Base-by-base conservation (phyloP, 2,888 invertebrate species). In the Aphidius colemani region DNA sequence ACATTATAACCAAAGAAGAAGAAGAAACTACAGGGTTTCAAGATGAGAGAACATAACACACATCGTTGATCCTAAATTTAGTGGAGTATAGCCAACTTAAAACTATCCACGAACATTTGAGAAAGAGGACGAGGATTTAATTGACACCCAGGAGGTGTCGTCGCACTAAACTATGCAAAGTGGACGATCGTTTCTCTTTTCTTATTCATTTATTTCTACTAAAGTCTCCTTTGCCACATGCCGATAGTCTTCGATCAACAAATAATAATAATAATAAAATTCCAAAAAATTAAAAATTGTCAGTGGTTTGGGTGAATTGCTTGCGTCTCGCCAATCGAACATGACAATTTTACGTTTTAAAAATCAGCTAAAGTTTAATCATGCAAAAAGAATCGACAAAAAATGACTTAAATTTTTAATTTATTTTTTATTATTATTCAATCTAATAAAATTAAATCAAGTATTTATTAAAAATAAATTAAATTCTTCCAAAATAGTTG, bases 131-230 rank as follows among this genome's bases (percentile, higher is more conserved):
- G 74, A 71, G 77, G 75, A 78, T 79, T 78, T 78, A 78, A 77
- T 79, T 78, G 79, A 79, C 79, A 78, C 79, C 51, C 74, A 75
- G 73, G 70, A 79, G 79, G 79, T 80, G 79, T 79, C 77, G 72
- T 73, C 74, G 75, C 74, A 74, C 77, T 75, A 77, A 76, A 78
- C 74, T 80, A 79, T 78, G 77, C 78, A 78, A 76, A 78, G 78
- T 75, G 72, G 74, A 71, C 65, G 66, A 63, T 50, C 65, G 57
- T 50, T 50, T 49, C 9, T 55, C 57, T 55, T 66, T 67, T 69
- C 67, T 13, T 48, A 11, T 13, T 11, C 6, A 13, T 48, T 7
- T 45, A 59, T 56, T 10, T 66, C 41, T 58, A n/a, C 40, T 56
- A 66, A 63, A 57, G 7, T 60, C 43, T 51, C 46, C 49, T 59